Conservation (phyloP, 2,888 invertebrate species). For the Eutolmus rufibarbis region DNA sequence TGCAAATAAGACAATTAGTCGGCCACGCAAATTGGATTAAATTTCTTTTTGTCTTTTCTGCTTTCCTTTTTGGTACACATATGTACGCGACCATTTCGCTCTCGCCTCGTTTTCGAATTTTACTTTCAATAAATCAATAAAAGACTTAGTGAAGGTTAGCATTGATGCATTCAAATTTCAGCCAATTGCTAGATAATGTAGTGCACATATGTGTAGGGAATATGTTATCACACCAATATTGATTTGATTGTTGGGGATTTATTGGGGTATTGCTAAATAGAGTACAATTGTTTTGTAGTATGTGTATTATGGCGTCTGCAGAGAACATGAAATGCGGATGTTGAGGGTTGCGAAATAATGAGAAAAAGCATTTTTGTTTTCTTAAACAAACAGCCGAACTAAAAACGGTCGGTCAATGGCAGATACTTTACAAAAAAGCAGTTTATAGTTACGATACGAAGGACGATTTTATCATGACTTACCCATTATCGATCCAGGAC, state of each 20-base stretch:
- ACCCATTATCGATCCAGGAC: constrained; percentile 48
- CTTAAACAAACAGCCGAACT: constrained; percentile 12
- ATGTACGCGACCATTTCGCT: constrained; percentile 11
- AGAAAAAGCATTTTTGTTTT: constrained; percentile 10
- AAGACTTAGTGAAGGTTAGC: constrained; percentile 20
- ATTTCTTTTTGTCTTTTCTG: constrained; percentile 12
- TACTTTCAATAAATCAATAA: constrained; percentile 39
- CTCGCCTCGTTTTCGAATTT: background rate
- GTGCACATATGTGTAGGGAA: constrained; percentile 31
- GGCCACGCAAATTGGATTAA: constrained; percentile 45
- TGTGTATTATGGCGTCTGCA: constrained; percentile 26
- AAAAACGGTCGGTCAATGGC: background rate
- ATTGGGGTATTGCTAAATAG: background rate
- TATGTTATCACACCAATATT: constrained; percentile 17
- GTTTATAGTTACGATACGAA: background rate
- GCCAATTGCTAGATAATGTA: background rate
- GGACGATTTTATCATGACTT: constrained; percentile 19
- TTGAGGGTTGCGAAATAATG: constrained; percentile 35
- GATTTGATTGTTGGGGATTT: constrained; percentile 3
- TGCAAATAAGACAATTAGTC: constrained; percentile 47
- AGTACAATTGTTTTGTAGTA: constrained; percentile 12
- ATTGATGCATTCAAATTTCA: constrained; percentile 20
- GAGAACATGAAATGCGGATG: constrained; percentile 45
- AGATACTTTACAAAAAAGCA: constrained; percentile 34
- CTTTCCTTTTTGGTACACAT: constrained; percentile 34